Percentiles rank a stretch among this genome's conserved stretches.
phyloP scores from a whole-genome alignment of 2,113 vertebrate species.

The Rhinichthys klamathensis region DNA sequence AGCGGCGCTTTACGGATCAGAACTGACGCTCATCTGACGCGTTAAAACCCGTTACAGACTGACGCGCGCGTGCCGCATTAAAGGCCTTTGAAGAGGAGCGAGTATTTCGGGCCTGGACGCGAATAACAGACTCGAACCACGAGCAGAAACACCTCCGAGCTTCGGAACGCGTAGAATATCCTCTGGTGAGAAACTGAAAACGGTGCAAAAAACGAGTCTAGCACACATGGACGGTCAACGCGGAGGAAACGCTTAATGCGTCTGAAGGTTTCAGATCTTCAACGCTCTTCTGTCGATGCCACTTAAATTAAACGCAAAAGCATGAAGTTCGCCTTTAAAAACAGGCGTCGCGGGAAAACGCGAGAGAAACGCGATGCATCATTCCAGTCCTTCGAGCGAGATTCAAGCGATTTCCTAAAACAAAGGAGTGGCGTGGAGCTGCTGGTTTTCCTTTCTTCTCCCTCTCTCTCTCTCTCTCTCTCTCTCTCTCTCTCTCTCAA shows the following conservation, averaged over 20 bases:
- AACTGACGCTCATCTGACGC: conserved; percentile 38
- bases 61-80: conserved; percentile 44
- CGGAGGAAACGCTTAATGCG: conserved; percentile 11
- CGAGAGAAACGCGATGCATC: conserved; percentile 68
- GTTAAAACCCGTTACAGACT: conserved; percentile 29
- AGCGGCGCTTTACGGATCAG: conserved; percentile 21
- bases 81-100: conserved; percentile 17
- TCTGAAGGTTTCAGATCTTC: neutral
- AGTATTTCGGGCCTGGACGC: conserved; percentile 35
- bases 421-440: conserved; percentile 55
- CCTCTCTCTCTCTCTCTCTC: conserved; percentile 62
- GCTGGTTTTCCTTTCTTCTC: conserved; percentile 64
- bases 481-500: conserved; percentile 64
- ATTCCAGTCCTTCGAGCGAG: conserved; percentile 67
- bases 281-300: conserved; percentile 9
- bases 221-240: neutral
- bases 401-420: conserved; percentile 56
- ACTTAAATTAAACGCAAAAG: neutral
- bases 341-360: conserved; percentile 69
- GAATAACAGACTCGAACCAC: conserved; percentile 9
- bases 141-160: neutral
- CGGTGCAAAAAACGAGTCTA: neutral
- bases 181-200: neutral
- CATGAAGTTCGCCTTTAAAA: conserved; percentile 46
- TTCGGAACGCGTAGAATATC: neutral